Base-by-base conservation (phyloP, 2,888 invertebrate species). In the Branchellion lobata region DNA sequence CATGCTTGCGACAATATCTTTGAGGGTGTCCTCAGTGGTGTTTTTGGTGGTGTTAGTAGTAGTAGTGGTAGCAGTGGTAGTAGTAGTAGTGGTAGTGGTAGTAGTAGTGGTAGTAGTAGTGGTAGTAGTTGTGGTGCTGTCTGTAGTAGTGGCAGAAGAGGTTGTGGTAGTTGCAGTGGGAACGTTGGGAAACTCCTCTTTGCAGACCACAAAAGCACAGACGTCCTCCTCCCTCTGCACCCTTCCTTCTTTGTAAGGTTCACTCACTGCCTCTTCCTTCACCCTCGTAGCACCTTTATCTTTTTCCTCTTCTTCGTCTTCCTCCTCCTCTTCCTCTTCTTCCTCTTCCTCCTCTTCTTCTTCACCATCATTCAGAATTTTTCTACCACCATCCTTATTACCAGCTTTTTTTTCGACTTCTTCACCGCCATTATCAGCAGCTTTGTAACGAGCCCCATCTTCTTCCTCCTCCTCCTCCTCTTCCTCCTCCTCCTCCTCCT, bases 291-390 rank as follows among this genome's bases (percentile, higher is more conserved):
- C 34, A 24, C 24, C 5, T 57, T 76, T 57, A 5, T 57, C 77
- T 65, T 65, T 77, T 65, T 81, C 79, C 34, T 65, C 65, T 47
- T 40, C 74, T 29, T 76, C 53, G 27, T n/a, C 57, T 76, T 57
- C 27, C 11, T 57, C 14, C n/a, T 24, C 21, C 11, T 57, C n/a
- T n/a, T 69, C 27, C 5, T 29, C 24, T 33, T 78, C 65, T 18
- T 36, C 14, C n/a, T 69, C 61, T 36, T 53, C 74, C 29, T 57
- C 65, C 18, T 79, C 31, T 33, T 36, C 47, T 57, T 78, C 71
- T 14, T 76, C 31, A 68, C 11, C 27, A 24, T 27, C 29, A 14
- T 33, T 36, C n/a, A 68, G 36, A 65, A 61, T 31, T 18, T 57
- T 31, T n/a, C 77, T 47, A 72, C 40, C 29, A 29, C 51, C 27